These are phyloP conservation scores for Marasmarcha lunaedactyla DNA, from an alignment of 2,888 invertebrate genomes.

Conservation along the genomic window DNA sequence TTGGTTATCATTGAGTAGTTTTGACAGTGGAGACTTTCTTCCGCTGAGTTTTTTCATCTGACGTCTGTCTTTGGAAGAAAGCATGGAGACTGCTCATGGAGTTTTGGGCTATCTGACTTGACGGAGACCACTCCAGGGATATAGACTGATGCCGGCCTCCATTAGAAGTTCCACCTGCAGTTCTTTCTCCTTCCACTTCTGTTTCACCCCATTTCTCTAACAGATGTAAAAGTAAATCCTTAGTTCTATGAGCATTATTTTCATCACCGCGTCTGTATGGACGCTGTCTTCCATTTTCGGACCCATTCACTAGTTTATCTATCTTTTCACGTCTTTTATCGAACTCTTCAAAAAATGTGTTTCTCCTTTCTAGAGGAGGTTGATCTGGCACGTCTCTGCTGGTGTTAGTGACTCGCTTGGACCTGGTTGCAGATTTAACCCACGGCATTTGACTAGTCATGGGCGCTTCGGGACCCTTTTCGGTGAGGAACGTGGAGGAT, in stretches of 20 bases:
- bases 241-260: conserved; percentile 77
- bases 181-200: conserved; percentile 52
- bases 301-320: conserved; percentile 51
- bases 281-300: conserved; percentile 48
- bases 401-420: conserved; percentile 75
- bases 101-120: conserved; percentile 79
- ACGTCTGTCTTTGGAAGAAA: conserved; percentile 78
- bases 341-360: conserved; percentile 62
- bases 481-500: conserved; percentile 43
- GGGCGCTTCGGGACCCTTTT: conserved; percentile 48
- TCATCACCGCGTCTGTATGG: conserved; percentile 64
- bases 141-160: conserved; percentile 75
- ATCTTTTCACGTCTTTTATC: conserved; percentile 55
- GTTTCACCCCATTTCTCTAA: conserved; percentile 83
- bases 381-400: conserved; percentile 80
- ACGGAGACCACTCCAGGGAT: conserved; percentile 80
- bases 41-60: conserved; percentile 53
- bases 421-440: conserved; percentile 62
- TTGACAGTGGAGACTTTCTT: conserved; percentile 42
- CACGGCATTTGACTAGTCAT: conserved; percentile 68
- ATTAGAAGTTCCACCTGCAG: conserved; percentile 64
- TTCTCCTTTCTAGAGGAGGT: conserved; percentile 69
- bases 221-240: conserved; percentile 80
- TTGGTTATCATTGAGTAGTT: conserved; percentile 16
- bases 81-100: conserved; percentile 86